These are phyloP conservation scores for Tridacna crocea DNA, from an alignment of 2,888 invertebrate species.

Conservation along the genomic window DNA sequence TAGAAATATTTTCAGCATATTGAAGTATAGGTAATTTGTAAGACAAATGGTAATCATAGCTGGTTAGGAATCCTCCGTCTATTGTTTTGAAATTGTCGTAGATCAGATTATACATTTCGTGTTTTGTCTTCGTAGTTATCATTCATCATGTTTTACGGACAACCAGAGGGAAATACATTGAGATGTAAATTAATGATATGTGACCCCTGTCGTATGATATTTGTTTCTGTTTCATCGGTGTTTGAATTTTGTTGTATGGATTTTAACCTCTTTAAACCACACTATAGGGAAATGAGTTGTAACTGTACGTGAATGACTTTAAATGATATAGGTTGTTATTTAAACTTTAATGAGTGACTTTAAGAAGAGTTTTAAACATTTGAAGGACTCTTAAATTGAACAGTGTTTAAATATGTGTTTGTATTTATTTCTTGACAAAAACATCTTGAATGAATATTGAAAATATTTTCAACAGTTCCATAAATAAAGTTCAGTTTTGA, in stretches of 20 bases:
- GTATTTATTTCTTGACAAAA: no score
- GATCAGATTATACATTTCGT: no score
- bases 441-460: no score
- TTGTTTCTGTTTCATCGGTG: constrained; percentile 26
- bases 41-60: no score
- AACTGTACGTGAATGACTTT: constrained; percentile 17
- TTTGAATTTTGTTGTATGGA: not conserved
- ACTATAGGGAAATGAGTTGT: constrained; percentile 1
- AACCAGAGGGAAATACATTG: not conserved
- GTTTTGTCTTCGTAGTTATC: not conserved
- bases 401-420: no score
- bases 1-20: no score
- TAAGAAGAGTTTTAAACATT: constrained; percentile 8
- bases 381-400: not conserved
- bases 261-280: not conserved
- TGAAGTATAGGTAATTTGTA: no score
- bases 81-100: no score
- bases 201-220: constrained; percentile 7
- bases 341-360: not conserved
- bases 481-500: no score
- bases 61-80: no score
- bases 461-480: no score
- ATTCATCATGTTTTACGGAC: constrained; percentile 10
- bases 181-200: constrained; percentile 24
- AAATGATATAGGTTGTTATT: not conserved